A percentile compares a stretch with the other conserved stretches of the same genome.
Evolutionary conservation across 2,888 invertebrate species (phyloP).

Genomic region (Drosophila longiperda): DNA sequence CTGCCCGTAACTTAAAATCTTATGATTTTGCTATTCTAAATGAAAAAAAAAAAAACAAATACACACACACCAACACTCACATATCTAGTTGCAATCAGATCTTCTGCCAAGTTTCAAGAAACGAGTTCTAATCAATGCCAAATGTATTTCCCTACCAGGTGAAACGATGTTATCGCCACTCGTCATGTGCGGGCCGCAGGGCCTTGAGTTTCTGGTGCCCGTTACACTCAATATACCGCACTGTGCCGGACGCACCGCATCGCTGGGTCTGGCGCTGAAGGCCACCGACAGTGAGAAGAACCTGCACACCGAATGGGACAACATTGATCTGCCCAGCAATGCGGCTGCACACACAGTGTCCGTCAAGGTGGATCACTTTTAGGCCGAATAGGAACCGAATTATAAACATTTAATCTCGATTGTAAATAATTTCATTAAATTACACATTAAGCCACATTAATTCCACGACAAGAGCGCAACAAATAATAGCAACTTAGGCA

Average conservation of each 20-base stretch:
- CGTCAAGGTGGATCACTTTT: conserved; percentile 96
- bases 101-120: neutral
- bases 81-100: conserved; percentile 22
- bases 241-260: conserved; percentile 91
- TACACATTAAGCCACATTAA: conserved; percentile 40
- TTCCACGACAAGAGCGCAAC: conserved; percentile 54
- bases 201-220: conserved; percentile 94
- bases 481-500: conserved; percentile 40
- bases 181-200: conserved; percentile 98
- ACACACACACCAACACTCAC: conserved; percentile 39
- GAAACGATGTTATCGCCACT: conserved; percentile 97
- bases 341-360: conserved; percentile 94
- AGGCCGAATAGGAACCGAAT: conserved; percentile 58
- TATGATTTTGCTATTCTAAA: conserved; percentile 9
- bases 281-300: conserved; percentile 93
- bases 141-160: conserved; percentile 86
- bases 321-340: conserved; percentile 93
- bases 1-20: conserved; percentile 21
- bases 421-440: conserved; percentile 61
- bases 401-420: conserved; percentile 37
- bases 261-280: conserved; percentile 91
- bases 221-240: conserved; percentile 96
- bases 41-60: conserved; percentile 10
- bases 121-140: conserved; percentile 13
- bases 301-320: conserved; percentile 93